A percentile compares a stretch with the other conserved stretches of the same genome.
These are phyloP conservation scores for Aphis gossypii DNA, from an alignment of 1,140 invertebrate species.

Conservation along the genomic window DNA sequence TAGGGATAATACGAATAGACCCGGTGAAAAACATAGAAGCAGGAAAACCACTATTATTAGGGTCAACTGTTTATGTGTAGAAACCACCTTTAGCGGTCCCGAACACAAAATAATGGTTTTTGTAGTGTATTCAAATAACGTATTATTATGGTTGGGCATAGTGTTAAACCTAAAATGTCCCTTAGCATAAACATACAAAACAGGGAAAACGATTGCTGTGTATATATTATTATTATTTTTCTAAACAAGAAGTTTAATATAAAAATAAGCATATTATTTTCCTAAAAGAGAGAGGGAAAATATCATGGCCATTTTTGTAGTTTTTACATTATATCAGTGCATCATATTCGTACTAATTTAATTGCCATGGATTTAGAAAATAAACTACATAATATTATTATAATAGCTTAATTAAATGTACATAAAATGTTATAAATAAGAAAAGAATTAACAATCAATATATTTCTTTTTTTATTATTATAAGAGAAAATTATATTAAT, in stretches of 20 bases:
- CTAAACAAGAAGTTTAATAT: background rate
- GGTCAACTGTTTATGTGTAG: background rate
- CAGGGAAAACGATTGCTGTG: background rate
- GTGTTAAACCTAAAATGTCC: background rate
- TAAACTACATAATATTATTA: no score
- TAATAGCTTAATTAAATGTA: background rate
- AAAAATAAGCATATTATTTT: background rate
- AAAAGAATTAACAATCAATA: no score
- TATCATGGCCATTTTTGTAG: background rate
- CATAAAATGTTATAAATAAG: background rate
- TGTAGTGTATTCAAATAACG: constrained; percentile 36
- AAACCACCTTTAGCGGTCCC: constrained; percentile 34
- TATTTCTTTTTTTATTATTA: no score
- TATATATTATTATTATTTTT: background rate
- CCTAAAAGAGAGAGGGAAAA: background rate
- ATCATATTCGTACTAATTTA: background rate
- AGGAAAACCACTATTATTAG: constrained; percentile 46
- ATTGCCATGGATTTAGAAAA: background rate
- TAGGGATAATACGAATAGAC: constrained; percentile 1
- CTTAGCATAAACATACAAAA: background rate
- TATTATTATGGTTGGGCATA: constrained; percentile 4
- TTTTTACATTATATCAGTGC: background rate
- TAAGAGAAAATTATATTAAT: no score
- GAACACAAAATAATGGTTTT: constrained; percentile 39
- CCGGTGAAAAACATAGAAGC: background rate